Evolutionary conservation across 1,140 invertebrate species (phyloP).

Genomic region (Lethrus apterus): DNA sequence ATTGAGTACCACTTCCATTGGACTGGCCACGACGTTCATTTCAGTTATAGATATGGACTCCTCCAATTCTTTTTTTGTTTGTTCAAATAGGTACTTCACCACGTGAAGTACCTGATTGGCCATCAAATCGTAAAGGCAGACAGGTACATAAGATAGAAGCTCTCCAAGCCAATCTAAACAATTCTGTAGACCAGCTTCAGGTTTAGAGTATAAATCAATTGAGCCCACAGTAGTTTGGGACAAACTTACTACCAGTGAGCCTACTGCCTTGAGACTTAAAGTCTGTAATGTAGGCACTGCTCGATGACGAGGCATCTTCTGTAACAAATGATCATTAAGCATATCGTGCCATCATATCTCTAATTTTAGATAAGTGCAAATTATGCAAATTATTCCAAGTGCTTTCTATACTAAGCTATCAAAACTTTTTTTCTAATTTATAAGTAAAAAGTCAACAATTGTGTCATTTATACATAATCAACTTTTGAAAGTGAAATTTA

Average conservation of each 20-base stretch:
- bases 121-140: constrained; percentile 58
- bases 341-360: no score
- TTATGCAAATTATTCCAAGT: no score
- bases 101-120: constrained; percentile 50
- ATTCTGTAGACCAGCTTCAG: constrained; percentile 41
- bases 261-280: constrained; percentile 32
- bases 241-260: constrained; percentile 31
- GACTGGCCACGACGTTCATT: constrained; percentile 58
- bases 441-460: no score
- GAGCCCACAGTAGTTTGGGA: constrained; percentile 30
- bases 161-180: constrained; percentile 47
- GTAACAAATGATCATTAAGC: constrained; percentile 29
- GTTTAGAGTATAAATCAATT: constrained; percentile 38
- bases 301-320: constrained; percentile 38
- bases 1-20: constrained; percentile 56
- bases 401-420: no score
- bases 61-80: constrained; percentile 53
- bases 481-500: no score
- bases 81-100: constrained; percentile 52
- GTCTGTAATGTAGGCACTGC: constrained; percentile 33
- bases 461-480: no score
- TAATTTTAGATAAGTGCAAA: no score
- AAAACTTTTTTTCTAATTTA: no score
- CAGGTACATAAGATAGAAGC: constrained; percentile 53
- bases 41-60: constrained; percentile 52